phyloP scores from a whole-genome alignment of 2,888 invertebrate genomes.

The Tenodera sinensis region DNA sequence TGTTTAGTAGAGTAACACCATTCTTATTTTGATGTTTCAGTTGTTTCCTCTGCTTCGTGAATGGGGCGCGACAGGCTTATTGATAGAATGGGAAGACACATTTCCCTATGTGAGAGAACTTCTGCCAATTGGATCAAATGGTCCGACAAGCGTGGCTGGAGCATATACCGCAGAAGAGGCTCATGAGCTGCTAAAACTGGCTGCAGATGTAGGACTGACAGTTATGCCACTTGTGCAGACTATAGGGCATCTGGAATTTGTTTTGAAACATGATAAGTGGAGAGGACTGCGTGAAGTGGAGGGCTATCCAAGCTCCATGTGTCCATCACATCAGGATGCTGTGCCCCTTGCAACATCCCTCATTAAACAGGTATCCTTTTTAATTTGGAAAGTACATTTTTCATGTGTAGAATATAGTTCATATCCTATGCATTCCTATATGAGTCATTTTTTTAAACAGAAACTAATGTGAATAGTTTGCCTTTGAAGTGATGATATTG shows the following conservation, averaged over 20 bases:
- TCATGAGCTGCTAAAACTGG: constrained; percentile 60
- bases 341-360: constrained; percentile 60
- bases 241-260: constrained; percentile 83
- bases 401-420: no score
- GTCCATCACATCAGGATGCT: constrained; percentile 64
- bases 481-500: no score
- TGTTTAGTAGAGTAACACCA: not conserved
- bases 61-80: constrained; percentile 75
- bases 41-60: constrained; percentile 58
- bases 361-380: constrained; percentile 55
- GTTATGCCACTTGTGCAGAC: constrained; percentile 82
- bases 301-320: constrained; percentile 66
- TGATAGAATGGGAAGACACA: constrained; percentile 87
- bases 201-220: constrained; percentile 60
- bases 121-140: constrained; percentile 52
- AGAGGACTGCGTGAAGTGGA: constrained; percentile 61
- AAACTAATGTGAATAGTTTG: no score
- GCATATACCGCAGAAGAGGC: constrained; percentile 68
- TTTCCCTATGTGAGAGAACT: constrained; percentile 73
- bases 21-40: constrained; percentile 40
- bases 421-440: no score
- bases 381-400: not conserved
- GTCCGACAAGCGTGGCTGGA: constrained; percentile 50
- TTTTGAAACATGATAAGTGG: constrained; percentile 69
- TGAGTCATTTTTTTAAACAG: no score